A percentile compares a stretch with the other conserved stretches of the same genome.
phyloP scores from a whole-genome alignment of 2,888 invertebrate species.

The Cremastinae sp. region DNA sequence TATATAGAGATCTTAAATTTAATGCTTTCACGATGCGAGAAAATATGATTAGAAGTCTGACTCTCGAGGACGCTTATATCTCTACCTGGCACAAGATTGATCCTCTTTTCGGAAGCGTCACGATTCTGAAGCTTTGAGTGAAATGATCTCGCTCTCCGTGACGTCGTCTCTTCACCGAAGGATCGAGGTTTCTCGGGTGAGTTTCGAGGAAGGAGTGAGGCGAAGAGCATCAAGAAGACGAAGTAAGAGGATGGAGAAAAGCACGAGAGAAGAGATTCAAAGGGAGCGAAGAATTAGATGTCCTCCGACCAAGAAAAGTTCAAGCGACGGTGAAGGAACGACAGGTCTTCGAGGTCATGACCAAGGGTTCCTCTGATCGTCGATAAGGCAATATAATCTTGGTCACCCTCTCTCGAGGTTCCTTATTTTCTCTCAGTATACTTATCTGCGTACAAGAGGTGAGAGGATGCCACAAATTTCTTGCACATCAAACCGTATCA shows the following conservation, averaged over 20 bases:
- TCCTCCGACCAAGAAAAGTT: conserved; percentile 29
- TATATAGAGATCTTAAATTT: too few species aligned
- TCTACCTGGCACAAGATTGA: background rate
- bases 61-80: conserved; percentile 32
- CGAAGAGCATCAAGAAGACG: background rate
- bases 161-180: conserved; percentile 5
- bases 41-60: conserved; percentile 62
- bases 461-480: conserved; percentile 9
- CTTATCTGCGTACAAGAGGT: conserved; percentile 27
- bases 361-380: conserved; percentile 36
- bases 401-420: conserved; percentile 23
- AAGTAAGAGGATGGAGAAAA: background rate
- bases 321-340: conserved; percentile 1
- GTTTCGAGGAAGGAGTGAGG: background rate
- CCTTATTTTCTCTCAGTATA: conserved; percentile 14
- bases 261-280: conserved; percentile 24
- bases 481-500: too few species aligned
- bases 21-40: too few species aligned
- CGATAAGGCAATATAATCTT: conserved; percentile 56
- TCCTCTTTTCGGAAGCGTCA: background rate
- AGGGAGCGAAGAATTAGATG: conserved; percentile 30
- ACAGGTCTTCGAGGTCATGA: conserved; percentile 36
- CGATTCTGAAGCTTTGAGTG: conserved; percentile 10
- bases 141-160: background rate
- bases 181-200: background rate